Conservation (phyloP, 2,113 vertebrate species). For the Maccullochella peelii region DNA sequence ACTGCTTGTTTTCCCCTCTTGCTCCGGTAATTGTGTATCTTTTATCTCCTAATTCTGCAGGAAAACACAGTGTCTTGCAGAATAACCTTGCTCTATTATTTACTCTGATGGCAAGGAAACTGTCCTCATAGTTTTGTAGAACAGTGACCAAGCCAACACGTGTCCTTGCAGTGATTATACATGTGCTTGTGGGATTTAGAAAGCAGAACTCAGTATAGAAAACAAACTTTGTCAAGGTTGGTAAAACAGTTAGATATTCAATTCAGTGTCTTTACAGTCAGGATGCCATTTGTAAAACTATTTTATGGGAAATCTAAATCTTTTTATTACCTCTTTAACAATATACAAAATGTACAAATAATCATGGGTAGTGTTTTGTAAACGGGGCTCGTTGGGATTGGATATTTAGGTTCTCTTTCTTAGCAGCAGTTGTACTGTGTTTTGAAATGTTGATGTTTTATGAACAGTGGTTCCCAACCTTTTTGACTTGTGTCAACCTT, state of each 20-base stretch:
- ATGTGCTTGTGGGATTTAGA: background rate
- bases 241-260: background rate
- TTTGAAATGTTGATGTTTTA: background rate
- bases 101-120: background rate
- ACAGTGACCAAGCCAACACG: no score
- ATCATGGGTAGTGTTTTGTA: background rate
- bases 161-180: constrained; percentile 2
- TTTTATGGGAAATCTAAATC: background rate
- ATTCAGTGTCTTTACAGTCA: background rate
- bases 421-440: background rate
- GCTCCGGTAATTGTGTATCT: background rate
- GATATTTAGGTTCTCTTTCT: no score
- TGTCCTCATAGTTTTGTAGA: background rate
- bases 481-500: background rate
- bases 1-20: background rate
- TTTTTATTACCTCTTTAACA: background rate
- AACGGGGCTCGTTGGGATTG: no score
- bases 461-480: background rate
- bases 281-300: background rate
- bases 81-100: constrained; percentile 12
- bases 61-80: constrained; percentile 4
- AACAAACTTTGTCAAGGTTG: background rate
- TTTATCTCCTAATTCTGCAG: constrained; percentile 32
- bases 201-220: background rate
- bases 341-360: background rate